Conservation (phyloP, 2,113 vertebrate genomes). For the Callospermophilus lateralis region DNA sequence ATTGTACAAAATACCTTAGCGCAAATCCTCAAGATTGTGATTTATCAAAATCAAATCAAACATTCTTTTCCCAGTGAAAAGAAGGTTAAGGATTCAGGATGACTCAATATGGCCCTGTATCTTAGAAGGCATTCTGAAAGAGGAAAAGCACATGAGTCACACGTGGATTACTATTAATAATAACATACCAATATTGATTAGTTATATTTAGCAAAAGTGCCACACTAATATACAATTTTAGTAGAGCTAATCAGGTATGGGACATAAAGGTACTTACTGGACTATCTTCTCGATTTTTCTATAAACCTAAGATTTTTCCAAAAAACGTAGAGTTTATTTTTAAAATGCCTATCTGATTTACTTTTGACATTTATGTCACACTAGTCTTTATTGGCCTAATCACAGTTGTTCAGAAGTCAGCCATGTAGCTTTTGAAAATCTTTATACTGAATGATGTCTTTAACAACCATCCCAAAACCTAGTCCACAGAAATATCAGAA, state of each 20-base stretch:
- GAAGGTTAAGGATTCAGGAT: neutral
- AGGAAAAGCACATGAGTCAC: neutral
- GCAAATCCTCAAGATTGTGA: neutral
- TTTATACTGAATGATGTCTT: neutral
- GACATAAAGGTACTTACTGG: neutral
- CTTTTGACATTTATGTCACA: neutral
- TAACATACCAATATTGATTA: neutral
- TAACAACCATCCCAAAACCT: neutral
- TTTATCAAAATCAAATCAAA: neutral
- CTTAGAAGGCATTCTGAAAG: neutral
- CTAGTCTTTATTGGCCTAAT: neutral
- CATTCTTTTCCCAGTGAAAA: neutral
- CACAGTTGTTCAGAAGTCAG: neutral
- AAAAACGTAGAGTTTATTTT: neutral
- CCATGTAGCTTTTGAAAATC: neutral
- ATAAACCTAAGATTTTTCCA: neutral
- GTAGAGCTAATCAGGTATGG: neutral
- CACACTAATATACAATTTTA: neutral
- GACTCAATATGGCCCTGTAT: neutral
- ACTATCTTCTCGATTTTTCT: neutral
- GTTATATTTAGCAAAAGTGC: neutral
- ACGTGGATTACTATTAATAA: neutral
- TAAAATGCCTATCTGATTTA: neutral
- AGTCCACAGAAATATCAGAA: neutral
- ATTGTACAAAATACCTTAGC: neutral